These are phyloP conservation scores for Odontocerum albicorne DNA, from an alignment of 2,888 invertebrate genomes.

Conservation along the genomic window DNA sequence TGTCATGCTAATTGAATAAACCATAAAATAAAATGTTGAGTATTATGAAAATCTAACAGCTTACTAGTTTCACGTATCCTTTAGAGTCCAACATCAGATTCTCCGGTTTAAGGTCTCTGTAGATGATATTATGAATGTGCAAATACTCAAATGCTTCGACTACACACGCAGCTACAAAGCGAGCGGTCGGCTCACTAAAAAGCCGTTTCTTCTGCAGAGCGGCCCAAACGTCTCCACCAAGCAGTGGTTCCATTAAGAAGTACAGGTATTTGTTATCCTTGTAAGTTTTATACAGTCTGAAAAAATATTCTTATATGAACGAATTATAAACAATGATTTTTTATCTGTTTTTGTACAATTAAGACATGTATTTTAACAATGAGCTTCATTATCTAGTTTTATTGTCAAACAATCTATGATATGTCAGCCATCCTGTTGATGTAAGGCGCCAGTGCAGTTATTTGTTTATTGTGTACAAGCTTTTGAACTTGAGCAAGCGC, in stretches of 20 bases:
- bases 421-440: no score
- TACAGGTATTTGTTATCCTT: slow-evolving; percentile 91
- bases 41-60: no score
- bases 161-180: slow-evolving; percentile 90
- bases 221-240: slow-evolving; percentile 95
- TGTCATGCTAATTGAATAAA: no score
- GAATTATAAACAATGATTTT: no score
- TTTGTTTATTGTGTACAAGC: no score
- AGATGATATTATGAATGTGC: slow-evolving; percentile 81
- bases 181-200: slow-evolving; percentile 81
- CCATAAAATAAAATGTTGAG: not conserved
- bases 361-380: no score
- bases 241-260: slow-evolving; percentile 91
- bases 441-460: no score
- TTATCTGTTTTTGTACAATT: no score
- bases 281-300: slow-evolving; percentile 85
- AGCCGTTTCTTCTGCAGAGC: slow-evolving; percentile 79
- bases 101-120: slow-evolving; percentile 92
- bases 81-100: slow-evolving; percentile 83
- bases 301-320: no score
- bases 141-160: slow-evolving; percentile 92
- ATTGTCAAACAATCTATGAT: no score
- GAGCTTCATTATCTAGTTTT: no score
- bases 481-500: no score
- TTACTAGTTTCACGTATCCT: slow-evolving; percentile 88